These are phyloP conservation scores for Heliconius ismenius DNA, from an alignment of 2,888 invertebrate species.

Conservation along the genomic window DNA sequence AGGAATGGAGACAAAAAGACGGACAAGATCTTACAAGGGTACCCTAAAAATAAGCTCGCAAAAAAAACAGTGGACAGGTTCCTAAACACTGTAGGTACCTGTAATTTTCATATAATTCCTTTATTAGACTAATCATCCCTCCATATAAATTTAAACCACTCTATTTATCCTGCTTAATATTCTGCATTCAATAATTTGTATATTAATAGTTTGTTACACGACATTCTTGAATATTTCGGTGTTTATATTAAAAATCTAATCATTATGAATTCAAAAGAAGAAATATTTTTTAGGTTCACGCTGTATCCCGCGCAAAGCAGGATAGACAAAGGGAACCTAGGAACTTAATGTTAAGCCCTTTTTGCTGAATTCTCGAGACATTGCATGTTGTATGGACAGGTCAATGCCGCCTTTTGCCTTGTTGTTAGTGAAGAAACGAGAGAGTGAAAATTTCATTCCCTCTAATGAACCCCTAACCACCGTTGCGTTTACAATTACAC, in stretches of 20 bases:
- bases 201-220: not conserved
- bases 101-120: conserved; percentile 39
- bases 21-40: not conserved
- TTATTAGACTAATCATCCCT: conserved; percentile 27
- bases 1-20: not conserved
- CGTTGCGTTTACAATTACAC: too few species aligned
- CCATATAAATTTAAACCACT: conserved; percentile 25
- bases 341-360: too few species aligned
- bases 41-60: not conserved
- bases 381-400: too few species aligned
- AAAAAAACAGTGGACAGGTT: conserved; percentile 27
- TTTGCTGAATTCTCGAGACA: too few species aligned
- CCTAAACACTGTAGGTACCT: conserved; percentile 20
- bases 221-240: not conserved
- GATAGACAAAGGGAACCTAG: too few species aligned
- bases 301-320: too few species aligned
- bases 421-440: too few species aligned
- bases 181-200: conserved; percentile 9
- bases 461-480: too few species aligned
- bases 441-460: too few species aligned
- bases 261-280: too few species aligned
- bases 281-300: too few species aligned
- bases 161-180: conserved; percentile 26
- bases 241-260: not conserved
- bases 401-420: too few species aligned